Evolutionary conservation across 1,140 invertebrate genomes (phyloP).

Genomic region (Hestina assimilis): DNA sequence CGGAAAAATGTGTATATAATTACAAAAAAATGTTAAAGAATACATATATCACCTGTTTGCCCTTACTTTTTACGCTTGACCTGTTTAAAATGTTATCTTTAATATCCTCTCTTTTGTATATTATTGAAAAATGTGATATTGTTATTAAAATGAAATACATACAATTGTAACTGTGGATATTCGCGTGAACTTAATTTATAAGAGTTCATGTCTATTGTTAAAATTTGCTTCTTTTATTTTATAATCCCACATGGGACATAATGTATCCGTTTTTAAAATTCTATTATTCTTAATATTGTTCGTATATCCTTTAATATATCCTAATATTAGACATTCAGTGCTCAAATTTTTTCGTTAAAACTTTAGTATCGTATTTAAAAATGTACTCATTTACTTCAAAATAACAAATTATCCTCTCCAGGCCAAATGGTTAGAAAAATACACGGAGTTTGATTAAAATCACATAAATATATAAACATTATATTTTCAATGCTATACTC

Average conservation of each 20-base stretch:
- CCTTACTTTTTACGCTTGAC: conserved; percentile 71
- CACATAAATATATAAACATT: conserved; percentile 14
- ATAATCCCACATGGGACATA: conserved; percentile 11
- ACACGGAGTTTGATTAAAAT: conserved; percentile 27
- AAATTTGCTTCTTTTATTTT: conserved; percentile 36
- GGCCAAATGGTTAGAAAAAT: conserved; percentile 26
- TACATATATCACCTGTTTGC: conserved; percentile 52
- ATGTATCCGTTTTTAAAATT: conserved; percentile 29
- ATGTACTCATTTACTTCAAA: conserved; percentile 29
- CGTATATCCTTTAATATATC: conserved; percentile 33
- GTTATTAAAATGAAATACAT: conserved; percentile 62
- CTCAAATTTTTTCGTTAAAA: conserved; percentile 44
- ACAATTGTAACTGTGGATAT: conserved; percentile 62
- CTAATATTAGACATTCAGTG: conserved; percentile 44
- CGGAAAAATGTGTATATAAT: conserved; percentile 52
- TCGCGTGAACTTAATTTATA: conserved; percentile 56
- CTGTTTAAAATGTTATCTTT: conserved; percentile 68
- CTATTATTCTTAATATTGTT: conserved; percentile 38
- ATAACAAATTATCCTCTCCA: conserved; percentile 24
- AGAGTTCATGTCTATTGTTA: conserved; percentile 56
- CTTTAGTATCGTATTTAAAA: conserved; percentile 29
- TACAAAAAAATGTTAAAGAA: conserved; percentile 50
- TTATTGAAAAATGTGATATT: conserved; percentile 78
- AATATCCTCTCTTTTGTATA: conserved; percentile 71
- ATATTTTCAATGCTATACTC: conserved; percentile 17